phyloP scores from a whole-genome alignment of 2,113 vertebrate species.

The Nesospiza acunhae region DNA sequence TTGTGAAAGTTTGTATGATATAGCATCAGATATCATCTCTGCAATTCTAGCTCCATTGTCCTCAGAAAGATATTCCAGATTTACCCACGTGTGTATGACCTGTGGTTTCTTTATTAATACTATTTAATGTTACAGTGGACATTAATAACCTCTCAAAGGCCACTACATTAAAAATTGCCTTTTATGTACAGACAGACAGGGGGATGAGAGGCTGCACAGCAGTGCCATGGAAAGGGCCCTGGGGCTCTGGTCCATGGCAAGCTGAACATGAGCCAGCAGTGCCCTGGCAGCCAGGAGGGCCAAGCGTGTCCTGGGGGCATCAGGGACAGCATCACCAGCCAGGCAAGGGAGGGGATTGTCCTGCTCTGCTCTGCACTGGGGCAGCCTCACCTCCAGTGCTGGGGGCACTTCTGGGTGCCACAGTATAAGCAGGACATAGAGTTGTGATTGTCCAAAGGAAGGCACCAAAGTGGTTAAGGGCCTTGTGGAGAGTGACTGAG shows the following conservation, averaged over 20 bases:
- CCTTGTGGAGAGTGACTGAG: background rate
- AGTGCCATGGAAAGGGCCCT: background rate
- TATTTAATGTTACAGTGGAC: background rate
- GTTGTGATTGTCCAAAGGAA: background rate
- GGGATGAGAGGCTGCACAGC: background rate
- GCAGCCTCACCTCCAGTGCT: background rate
- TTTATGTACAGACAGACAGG: background rate
- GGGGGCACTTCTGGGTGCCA: background rate
- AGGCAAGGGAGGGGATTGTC: background rate
- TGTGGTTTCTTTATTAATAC: background rate
- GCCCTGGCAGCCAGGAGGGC: background rate
- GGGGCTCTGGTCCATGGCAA: background rate
- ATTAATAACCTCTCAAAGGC: background rate
- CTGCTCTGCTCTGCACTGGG: background rate
- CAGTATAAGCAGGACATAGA: background rate
- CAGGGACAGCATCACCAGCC: background rate
- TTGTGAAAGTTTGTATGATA: background rate
- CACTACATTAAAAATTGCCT: background rate
- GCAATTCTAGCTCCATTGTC: background rate
- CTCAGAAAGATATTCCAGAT: background rate
- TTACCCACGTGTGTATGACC: rapidly evolving
- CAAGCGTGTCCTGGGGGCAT: background rate
- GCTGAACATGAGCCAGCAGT: background rate
- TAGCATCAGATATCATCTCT: background rate
- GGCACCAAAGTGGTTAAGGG: background rate